Conservation (phyloP, 92 coral and sea anemone species). For the Palythoa caribaeorum region DNA sequence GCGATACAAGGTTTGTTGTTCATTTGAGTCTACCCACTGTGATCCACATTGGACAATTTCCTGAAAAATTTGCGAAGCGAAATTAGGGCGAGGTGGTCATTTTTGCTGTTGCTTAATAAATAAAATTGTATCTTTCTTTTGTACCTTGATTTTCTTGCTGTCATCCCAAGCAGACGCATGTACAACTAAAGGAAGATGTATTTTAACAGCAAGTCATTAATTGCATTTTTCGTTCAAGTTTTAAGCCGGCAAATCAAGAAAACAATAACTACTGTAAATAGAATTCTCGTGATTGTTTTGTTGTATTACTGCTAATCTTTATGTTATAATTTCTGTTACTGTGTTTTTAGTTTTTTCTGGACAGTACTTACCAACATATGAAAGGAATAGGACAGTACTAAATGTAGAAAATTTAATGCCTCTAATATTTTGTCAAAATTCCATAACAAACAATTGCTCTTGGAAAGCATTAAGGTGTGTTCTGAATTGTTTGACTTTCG, state of each 20-base stretch:
- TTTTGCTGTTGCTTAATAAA: not conserved
- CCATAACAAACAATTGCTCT: too few relatives aligned
- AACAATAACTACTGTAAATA: not conserved
- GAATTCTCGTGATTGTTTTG: not conserved
- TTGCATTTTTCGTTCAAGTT: too few relatives aligned
- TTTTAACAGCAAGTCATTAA: too few relatives aligned
- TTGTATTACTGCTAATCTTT: not conserved
- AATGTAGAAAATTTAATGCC: not conserved
- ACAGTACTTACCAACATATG: not conserved
- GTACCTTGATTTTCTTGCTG: too few relatives aligned
- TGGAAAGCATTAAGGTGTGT: not conserved
- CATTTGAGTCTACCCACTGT: not conserved
- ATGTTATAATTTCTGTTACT: not conserved
- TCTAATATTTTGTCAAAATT: too few relatives aligned
- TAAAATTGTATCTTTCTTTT: not conserved
- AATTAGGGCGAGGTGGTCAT: not conserved
- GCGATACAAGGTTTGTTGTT: not conserved
- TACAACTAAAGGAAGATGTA: too few relatives aligned
- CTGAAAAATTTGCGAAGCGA: not conserved
- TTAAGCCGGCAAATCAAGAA: too few relatives aligned
- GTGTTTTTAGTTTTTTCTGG: not conserved
- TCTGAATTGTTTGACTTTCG: not conserved
- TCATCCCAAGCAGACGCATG: too few relatives aligned
- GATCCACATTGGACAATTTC: not conserved
- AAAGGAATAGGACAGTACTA: not conserved